Conservation (phyloP, 2,113 vertebrate genomes). For the Sorex araneus region DNA sequence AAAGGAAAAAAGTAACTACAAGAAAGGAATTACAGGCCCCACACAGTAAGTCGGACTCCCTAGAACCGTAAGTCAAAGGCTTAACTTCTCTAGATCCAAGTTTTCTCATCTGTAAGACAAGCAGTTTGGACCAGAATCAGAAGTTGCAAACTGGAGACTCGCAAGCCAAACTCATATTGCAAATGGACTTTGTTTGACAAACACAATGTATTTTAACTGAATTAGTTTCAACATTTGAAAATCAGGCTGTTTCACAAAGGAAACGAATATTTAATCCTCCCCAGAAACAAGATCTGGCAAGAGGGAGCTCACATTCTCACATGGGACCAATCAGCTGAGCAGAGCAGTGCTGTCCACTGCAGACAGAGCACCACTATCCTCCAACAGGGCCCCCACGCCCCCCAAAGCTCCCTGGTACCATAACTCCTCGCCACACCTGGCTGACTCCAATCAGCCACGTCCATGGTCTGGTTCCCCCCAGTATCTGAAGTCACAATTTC, state of each 20-base stretch:
- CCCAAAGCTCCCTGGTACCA: background rate
- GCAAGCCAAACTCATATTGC: constrained; percentile 6
- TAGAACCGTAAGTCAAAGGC: background rate
- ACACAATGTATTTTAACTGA: constrained; percentile 32
- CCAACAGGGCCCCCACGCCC: background rate
- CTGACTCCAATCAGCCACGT: background rate
- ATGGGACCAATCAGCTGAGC: background rate
- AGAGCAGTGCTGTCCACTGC: background rate
- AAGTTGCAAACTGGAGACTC: constrained; percentile 45
- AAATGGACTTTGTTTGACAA: constrained; percentile 60
- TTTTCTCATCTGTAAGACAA: constrained; percentile 47
- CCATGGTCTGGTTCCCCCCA: background rate
- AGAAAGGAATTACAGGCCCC: background rate
- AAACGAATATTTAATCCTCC: background rate
- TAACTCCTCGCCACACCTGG: background rate
- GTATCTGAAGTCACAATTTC: background rate
- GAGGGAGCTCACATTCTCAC: background rate
- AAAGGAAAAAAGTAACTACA: no score
- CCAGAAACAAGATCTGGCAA: constrained; percentile 28
- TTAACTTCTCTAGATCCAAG: constrained; percentile 17
- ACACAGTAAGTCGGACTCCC: constrained; percentile 2
- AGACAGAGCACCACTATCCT: background rate
- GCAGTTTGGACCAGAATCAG: constrained; percentile 42
- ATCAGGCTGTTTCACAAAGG: constrained; percentile 48
- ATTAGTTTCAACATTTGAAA: constrained; percentile 57